Conservation (phyloP, 2,888 invertebrate genomes). For the Acleris literana region DNA sequence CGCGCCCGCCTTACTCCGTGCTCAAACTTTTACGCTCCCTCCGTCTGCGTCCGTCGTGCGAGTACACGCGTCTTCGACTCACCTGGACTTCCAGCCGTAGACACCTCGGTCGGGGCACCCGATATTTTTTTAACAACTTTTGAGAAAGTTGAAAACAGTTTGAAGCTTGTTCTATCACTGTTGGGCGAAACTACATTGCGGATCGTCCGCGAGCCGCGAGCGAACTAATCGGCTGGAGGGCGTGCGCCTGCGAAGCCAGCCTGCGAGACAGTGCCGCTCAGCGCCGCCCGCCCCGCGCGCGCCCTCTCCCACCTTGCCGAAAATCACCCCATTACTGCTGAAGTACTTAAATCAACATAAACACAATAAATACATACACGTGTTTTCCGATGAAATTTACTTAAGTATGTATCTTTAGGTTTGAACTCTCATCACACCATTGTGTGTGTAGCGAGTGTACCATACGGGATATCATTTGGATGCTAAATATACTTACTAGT, state of each 20-base stretch:
- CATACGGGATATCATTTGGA: no score
- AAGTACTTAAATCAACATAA: conserved; percentile 25
- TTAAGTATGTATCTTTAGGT: background rate
- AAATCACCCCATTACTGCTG: conserved; percentile 30
- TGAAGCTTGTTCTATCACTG: conserved; percentile 57
- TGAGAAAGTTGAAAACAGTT: conserved; percentile 64
- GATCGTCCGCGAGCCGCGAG: conserved; percentile 55
- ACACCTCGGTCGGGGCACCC: conserved; percentile 52
- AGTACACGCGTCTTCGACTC: conserved; percentile 49
- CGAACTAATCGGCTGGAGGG: conserved; percentile 41
- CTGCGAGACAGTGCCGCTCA: conserved; percentile 42
- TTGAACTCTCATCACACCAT: no score
- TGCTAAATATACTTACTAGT: no score
- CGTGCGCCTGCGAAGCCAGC: conserved; percentile 53
- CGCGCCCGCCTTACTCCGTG: conserved; percentile 54
- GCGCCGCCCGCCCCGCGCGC: conserved; percentile 28
- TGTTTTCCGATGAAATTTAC: background rate
- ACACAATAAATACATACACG: conserved; percentile 12
- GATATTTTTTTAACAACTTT: conserved; percentile 64
- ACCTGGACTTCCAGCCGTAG: conserved; percentile 60
- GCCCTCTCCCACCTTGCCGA: conserved; percentile 30
- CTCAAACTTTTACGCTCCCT: conserved; percentile 68
- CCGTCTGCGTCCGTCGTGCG: conserved; percentile 45
- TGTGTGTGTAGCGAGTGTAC: no score
- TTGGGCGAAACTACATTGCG: conserved; percentile 56